Evolutionary conservation across 2,888 invertebrate genomes (phyloP), one percentile per base, ranked within the genome.

Genomic region (Cynaeus angustus): DNA sequence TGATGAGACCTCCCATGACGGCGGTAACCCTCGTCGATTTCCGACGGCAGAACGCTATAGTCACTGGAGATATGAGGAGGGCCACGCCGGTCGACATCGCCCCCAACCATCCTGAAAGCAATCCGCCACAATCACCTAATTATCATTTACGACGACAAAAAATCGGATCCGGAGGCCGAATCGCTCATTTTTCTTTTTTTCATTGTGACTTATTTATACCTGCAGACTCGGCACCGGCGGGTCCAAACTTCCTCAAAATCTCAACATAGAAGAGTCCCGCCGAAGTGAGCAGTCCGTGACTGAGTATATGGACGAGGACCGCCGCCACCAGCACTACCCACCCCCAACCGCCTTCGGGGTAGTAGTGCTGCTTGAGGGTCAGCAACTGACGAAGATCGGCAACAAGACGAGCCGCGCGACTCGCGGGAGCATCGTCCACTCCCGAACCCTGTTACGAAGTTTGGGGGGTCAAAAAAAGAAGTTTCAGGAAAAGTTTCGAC

Each of bases 311-410:
- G 37, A 91, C 92, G 16, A 92, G 84, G 14, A 93, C 88, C 12
- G 91, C 92, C 21, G 91, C 92, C 12, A 89, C 86, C 0, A 94
- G 88, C 58, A 95, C 91, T 59, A 93, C 89, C 94, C 94, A 95
- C 4, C 95, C 95, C 94, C 94, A 95, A 0, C 94, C 94, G 5
- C 94, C 94, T 85, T 95, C 95, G 30, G 94, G 94, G 84, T 94
- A 95, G 85, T 94, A 94, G 81, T 95, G 93, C 78, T 94, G 92
- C 74, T 92, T 90, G 74, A 92, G 87, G 6, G 91, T 91, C 65
- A 92, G 87, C 76, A 91, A 85, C 77, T 89, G 89, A 61, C 88
- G 83, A 52, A 88, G 80, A 80, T 89, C 88, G 28, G 88, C 86
- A 10, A 88, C 87, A 46, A 87, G 83, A 71, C 87, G 85, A n/a